Base-by-base conservation (phyloP, 2,888 invertebrate genomes). In the Heliconius ismenius region DNA sequence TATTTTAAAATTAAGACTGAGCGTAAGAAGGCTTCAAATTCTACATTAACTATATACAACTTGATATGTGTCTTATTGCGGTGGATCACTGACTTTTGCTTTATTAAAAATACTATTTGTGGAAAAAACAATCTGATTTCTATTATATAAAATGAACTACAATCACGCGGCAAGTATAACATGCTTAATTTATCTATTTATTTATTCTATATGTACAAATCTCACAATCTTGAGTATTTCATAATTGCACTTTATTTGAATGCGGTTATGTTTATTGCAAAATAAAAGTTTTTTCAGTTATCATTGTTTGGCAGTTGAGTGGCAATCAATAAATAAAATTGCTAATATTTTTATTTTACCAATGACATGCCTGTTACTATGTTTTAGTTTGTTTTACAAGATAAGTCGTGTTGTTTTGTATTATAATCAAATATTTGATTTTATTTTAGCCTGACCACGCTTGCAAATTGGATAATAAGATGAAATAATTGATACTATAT, bases 171-270 rank as follows among this genome's bases (percentile, higher is more conserved):
- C 86, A 87, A 89, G 90, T 92, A 79, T 91, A 32, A 32, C 32
- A 92, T 90, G 90, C 92, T 92, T 90, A 91, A 88, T 88, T 90
- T 90, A 90, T 88, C 89, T 92, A 91, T 82, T 84, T 86, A 83
- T 85, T 58, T 83, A 82, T 78, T 78, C 87, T 92, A 92, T 92
- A 92, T 93, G 79, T 93, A 93, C 93, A 93, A 82, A 85, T 92
- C 90, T 93, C 92, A 93, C 92, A 92, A 92, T 92, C 89, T 91
- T 89, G 92, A 93, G 92, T 94, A 92, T 92, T 81, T 78, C 89
- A 88, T 94, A 94, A 94, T 94, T 94, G 93, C 93, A 94, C 93
- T 94, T 94, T 92, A 91, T 91, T 92, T 70, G 70, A 70, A 70
- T 70, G 70, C 70, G 69, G 54, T 32, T 70, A 67, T n/a, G 21